Conservation (phyloP, 2,113 vertebrate species). For the Micromys minutus region DNA sequence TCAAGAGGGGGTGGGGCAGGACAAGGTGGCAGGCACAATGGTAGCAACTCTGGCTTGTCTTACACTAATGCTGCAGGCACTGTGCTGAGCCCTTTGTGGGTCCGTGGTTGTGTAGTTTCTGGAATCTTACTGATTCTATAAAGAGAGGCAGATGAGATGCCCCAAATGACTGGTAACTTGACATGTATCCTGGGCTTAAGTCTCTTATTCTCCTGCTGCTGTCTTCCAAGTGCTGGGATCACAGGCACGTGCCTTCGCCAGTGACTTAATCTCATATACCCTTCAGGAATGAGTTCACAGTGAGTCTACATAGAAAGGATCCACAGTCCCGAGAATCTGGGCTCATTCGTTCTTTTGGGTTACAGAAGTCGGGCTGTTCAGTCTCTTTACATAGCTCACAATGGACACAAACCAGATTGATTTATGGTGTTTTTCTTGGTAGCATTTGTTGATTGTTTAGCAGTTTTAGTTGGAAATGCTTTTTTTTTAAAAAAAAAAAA, state of each 20-base stretch:
- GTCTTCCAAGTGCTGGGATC: neutral
- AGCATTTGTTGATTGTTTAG: slow-evolving; percentile 64
- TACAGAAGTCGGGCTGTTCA: neutral
- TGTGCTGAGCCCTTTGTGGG: neutral
- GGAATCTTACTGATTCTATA: neutral
- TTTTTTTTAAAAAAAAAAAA: neutral
- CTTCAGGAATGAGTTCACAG: neutral
- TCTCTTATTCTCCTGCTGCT: too few species aligned
- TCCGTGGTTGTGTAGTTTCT: neutral
- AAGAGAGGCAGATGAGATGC: neutral
- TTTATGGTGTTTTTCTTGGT: slow-evolving; percentile 36
- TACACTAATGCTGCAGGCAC: neutral
- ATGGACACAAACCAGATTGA: slow-evolving; percentile 18
- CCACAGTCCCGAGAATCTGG: neutral
- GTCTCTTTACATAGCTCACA: neutral
- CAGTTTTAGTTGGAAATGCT: slow-evolving; percentile 68
- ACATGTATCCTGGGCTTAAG: too few species aligned
- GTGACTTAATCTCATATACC: neutral
- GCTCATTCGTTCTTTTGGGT: neutral
- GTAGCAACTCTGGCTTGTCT: too few species aligned
- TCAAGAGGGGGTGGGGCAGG: neutral
- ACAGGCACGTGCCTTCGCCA: neutral
- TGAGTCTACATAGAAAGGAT: neutral
- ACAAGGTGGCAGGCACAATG: neutral
- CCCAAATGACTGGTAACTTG: neutral